Percentiles rank a stretch among this genome's conserved stretches.
phyloP scores from a whole-genome alignment of 2,888 invertebrate species.

The Epiblema foenella region DNA sequence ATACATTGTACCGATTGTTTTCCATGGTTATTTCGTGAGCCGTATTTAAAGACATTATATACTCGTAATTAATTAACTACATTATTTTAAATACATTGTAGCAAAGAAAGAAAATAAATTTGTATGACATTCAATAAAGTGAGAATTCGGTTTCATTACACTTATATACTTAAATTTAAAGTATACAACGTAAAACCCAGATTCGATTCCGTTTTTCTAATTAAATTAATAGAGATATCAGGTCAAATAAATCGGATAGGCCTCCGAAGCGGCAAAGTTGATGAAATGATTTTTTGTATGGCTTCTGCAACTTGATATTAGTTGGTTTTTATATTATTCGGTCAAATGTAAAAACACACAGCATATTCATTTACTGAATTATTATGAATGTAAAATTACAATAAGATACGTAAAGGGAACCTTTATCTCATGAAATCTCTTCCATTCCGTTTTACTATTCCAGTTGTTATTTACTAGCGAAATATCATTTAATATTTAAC shows the following conservation, averaged over 20 bases:
- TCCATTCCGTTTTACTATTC: too few relatives aligned
- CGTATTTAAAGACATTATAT: too few relatives aligned
- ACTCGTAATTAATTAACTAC: too few relatives aligned
- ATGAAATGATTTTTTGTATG: conserved; percentile 31
- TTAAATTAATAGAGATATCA: conserved; percentile 30
- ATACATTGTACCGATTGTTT: background rate
- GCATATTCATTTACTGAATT: background rate
- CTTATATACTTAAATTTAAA: background rate
- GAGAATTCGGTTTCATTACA: background rate
- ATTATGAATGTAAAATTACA: background rate
- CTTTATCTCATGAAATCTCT: too few relatives aligned
- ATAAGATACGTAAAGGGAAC: too few relatives aligned
- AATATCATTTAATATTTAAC: too few relatives aligned
- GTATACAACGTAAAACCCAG: background rate
- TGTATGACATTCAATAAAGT: background rate
- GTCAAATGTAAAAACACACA: background rate
- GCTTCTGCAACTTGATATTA: conserved; percentile 37
- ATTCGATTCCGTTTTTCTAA: background rate
- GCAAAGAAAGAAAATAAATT: too few relatives aligned
- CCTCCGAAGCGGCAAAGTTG: background rate
- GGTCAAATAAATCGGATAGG: conserved; percentile 3
- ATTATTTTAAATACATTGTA: too few relatives aligned
- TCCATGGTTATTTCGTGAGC: too few relatives aligned
- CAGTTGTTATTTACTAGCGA: too few relatives aligned
- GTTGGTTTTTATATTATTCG: conserved; percentile 11